Base-by-base conservation (phyloP, 1,140 invertebrate species). In the Polypedilum vanderplanki region DNA sequence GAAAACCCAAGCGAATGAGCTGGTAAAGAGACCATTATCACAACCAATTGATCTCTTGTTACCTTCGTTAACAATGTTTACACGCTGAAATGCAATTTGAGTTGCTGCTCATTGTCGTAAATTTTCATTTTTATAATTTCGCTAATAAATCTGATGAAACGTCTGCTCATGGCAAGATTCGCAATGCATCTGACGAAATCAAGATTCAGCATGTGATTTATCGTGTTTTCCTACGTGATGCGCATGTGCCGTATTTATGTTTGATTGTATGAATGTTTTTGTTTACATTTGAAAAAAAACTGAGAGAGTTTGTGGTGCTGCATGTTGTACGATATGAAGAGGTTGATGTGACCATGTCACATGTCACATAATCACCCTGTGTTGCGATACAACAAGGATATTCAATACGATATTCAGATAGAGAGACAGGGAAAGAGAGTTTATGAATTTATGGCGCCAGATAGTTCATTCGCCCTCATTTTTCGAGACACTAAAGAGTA, bases 341-440 rank as follows among this genome's bases (percentile, higher is more conserved):
- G 46, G 12, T 57, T n/a, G 10, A 57, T 57, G 24, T 57, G 12
- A n/a, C n/a, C 12, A 57, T 57, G 12, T 57, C 46, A 57, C 46
- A 57, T 15, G 12, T 57, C 9, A 46, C 41, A 46, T 46, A 10
- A n/a, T 57, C 46, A 15, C 24, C 24, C 24, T 57, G 46, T 57
- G n/a, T 57, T n/a, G 46, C 46, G n/a, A 57, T 57, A n/a, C 46
- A 57, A 57, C 46, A 57, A 57, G 46, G 46, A 57, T 57, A 57
- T 57, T 57, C n/a, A 57, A 57, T 46, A 46, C n/a, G 10, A 57
- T 57, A 4, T n/a, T 15, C 46, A 57, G 12, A 57, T 57, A 57
- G 4, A 46, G 4, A 33, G 24, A 33, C 5, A 57, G 46, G n/a
- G 10, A 15, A n/a, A 57, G 46, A 57, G n/a, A 57, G 7, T 57